Evolutionary conservation across 2,888 invertebrate species (phyloP), one percentile per base, ranked within the genome.

Genomic region (Acanthosoma haemorrhoidale): DNA sequence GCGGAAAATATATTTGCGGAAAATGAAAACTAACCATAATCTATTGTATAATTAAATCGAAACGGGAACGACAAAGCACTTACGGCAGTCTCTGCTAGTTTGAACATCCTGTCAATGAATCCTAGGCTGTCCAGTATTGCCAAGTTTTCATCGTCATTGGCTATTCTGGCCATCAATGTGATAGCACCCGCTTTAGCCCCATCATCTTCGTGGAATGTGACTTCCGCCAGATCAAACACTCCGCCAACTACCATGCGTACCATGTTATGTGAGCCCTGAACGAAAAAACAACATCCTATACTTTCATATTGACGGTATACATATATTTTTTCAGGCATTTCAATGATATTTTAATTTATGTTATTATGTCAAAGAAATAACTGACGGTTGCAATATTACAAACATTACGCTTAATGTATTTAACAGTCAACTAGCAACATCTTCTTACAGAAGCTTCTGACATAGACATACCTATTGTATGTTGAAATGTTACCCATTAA

Each of bases 201-300:
- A 9, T 68, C 68, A n/a, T 68, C 68, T 3, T 31, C 36, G 51
- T 68, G 16, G 57, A 18, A n/a, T 4, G 41, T 51, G n/a, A 68
- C 11, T 3, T 4, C 2, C 57, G 58, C 18, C 13, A 58, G 34
- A 21, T 58, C 41, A 32, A 57, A 29, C 5, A 68, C n/a, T 18
- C 57, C 58, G 15, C 68, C 51, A 4, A 21, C 31, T 57, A 68
- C 18, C 9, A 57, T n/a, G 2, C 57, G 21, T 2, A 68, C 38
- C 6, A n/a, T 31, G 13, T 58, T 36, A 16, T 29, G 25, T 9
- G 68, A 68, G 9, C 51, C 58, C 68, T 68, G 21, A 9, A 36
- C 8, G 36, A 32, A 13, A 61, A 11, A 15, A 34, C 61, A 31
- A 61, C 61, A 36, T 61, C 16, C 39, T 39, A 39, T 15, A 39